These are phyloP conservation scores for Lepidocolaptes lacrymiger DNA, from an alignment of 2,797 vertebrate genomes.

Conservation along the genomic window DNA sequence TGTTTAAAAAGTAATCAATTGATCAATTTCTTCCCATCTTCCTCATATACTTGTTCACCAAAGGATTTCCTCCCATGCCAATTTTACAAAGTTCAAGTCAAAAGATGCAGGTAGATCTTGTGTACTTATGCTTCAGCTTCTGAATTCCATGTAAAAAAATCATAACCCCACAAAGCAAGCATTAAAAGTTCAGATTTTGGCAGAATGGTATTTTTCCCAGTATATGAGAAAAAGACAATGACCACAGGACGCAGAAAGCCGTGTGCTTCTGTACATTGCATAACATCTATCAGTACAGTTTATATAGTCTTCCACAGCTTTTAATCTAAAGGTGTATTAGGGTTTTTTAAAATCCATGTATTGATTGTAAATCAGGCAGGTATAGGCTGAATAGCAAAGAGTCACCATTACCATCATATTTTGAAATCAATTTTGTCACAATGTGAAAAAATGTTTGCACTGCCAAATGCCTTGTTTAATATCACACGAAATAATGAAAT, in stretches of 20 bases:
- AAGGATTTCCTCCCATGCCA: background rate
- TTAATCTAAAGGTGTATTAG: background rate
- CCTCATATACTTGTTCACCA: background rate
- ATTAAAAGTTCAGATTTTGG: background rate
- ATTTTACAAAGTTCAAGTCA: background rate
- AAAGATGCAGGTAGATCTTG: slow-evolving; percentile 10
- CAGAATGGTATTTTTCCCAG: background rate
- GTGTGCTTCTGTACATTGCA: background rate
- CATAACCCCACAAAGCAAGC: background rate
- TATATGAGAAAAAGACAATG: slow-evolving; percentile 3
- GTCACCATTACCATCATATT: background rate
- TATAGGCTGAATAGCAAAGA: background rate
- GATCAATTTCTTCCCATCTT: background rate
- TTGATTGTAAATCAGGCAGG: background rate
- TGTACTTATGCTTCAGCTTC: slow-evolving; percentile 1
- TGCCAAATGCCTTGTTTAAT: background rate
- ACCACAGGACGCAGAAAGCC: background rate
- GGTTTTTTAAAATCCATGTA: background rate
- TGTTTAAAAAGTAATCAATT: slow-evolving; percentile 17
- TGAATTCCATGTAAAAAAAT: background rate
- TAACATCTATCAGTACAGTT: background rate
- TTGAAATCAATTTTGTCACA: background rate
- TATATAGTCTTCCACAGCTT: background rate
- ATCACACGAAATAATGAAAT: background rate
- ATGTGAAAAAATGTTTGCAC: background rate